Conservation (phyloP, 2,113 vertebrate genomes). For the Sula dactylatra region DNA sequence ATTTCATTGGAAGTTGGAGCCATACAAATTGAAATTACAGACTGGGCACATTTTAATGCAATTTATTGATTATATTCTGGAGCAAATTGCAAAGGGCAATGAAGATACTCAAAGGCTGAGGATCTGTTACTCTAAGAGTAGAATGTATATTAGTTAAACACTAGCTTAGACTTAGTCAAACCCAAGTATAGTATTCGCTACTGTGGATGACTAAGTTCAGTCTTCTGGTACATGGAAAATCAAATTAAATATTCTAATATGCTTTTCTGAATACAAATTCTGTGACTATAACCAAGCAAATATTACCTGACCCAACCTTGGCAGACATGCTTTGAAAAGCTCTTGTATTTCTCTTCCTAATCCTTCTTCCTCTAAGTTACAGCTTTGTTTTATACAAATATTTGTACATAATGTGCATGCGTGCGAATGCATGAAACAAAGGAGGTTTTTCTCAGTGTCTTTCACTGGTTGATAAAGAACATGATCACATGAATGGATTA, state of each 20-base stretch:
- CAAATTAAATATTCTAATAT: not conserved
- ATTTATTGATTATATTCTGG: not conserved
- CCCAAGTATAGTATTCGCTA: not conserved
- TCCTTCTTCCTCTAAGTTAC: too few species aligned
- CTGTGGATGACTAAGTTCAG: not conserved
- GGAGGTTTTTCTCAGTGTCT: not conserved
- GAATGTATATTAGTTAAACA: not conserved
- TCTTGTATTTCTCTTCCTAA: not conserved
- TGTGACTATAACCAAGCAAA: not conserved
- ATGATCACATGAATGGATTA: fast-evolving
- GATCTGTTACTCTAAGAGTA: not conserved
- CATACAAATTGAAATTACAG: not conserved
- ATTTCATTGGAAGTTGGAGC: not conserved
- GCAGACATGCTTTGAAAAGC: not conserved
- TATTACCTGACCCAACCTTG: not conserved
- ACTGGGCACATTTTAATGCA: not conserved
- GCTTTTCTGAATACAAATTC: not conserved
- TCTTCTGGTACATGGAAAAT: not conserved
- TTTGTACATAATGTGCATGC: not conserved
- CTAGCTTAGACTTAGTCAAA: not conserved
- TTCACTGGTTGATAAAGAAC: not conserved
- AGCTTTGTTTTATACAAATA: not conserved
- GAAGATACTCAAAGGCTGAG: not conserved
- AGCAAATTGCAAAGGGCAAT: not conserved
- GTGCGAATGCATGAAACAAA: not conserved